These are phyloP conservation scores for Echinarachnius parma DNA, from an alignment of 53 echinoderm and acorn worm genomes.

Conservation along the genomic window DNA sequence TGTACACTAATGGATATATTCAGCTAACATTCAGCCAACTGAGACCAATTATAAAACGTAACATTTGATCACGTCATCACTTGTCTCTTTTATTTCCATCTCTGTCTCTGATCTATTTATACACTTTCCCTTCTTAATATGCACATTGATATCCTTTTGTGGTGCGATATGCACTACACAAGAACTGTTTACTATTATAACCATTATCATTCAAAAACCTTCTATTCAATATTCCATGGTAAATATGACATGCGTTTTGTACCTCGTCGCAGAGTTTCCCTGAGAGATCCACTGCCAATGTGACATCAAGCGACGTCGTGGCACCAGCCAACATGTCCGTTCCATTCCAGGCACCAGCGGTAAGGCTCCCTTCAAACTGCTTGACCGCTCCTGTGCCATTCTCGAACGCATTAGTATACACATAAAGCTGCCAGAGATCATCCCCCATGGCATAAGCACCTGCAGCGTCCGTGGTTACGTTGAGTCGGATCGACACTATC, in stretches of 20 bases:
- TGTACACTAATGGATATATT: too few species aligned
- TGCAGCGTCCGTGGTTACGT: constrained; percentile 2
- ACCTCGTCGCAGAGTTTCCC: neutral
- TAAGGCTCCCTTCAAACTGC: constrained; percentile 16
- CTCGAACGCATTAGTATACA: constrained; percentile 53
- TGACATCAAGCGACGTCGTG: neutral
- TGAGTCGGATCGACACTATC: neutral
- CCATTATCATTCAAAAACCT: too few species aligned
- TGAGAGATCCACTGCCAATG: constrained; percentile 24
- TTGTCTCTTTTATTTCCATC: too few species aligned
- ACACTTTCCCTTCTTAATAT: too few species aligned
- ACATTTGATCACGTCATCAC: too few species aligned
- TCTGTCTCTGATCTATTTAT: too few species aligned
- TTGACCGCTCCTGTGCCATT: constrained; percentile 29
- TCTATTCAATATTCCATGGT: too few species aligned
- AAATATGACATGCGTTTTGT: neutral
- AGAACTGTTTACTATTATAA: too few species aligned
- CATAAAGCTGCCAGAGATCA: constrained; percentile 51
- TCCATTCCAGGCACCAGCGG: constrained; percentile 12
- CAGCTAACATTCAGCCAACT: too few species aligned
- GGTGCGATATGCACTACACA: too few species aligned
- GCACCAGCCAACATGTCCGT: constrained; percentile 3
- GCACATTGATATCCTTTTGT: too few species aligned
- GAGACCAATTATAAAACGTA: too few species aligned
- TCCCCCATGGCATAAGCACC: constrained; percentile 17